Evolutionary conservation across 2,113 vertebrate genomes (phyloP).

Genomic region (Heliornis fulica): DNA sequence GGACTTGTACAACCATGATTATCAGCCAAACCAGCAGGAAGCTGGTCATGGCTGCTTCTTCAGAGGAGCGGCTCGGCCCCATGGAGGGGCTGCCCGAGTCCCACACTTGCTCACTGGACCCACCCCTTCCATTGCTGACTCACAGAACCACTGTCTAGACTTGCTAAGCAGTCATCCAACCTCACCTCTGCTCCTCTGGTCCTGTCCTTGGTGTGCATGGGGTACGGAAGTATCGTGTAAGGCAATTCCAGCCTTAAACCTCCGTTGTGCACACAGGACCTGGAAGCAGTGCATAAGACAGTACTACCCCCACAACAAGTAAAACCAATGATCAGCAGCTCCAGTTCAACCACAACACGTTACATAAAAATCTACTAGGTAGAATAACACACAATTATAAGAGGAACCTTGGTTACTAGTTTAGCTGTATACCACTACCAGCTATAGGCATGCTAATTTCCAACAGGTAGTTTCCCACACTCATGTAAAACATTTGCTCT

Average conservation of each 20-base stretch:
- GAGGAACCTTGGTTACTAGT: neutral
- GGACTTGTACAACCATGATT: rapidly evolving
- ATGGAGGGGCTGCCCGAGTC: rapidly evolving
- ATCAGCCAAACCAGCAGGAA: neutral
- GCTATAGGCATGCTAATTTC: neutral
- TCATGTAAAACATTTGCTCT: neutral
- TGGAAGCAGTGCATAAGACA: neutral
- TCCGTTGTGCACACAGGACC: neutral
- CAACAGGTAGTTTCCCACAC: neutral
- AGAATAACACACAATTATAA: neutral
- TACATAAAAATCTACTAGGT: neutral
- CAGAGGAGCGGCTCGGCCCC: neutral
- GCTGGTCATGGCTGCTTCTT: neutral
- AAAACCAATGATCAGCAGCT: neutral
- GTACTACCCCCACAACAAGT: neutral
- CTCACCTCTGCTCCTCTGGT: neutral
- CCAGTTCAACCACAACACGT: neutral
- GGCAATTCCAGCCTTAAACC: neutral
- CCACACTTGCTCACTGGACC: neutral
- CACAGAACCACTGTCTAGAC: rapidly evolving
- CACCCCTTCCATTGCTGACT: neutral
- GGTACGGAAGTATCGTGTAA: rapidly evolving
- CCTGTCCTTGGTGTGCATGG: neutral
- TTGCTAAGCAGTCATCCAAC: neutral
- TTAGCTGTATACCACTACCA: neutral